Conservation (phyloP, 2,888 invertebrate species). For the Augochlorella aurata region DNA sequence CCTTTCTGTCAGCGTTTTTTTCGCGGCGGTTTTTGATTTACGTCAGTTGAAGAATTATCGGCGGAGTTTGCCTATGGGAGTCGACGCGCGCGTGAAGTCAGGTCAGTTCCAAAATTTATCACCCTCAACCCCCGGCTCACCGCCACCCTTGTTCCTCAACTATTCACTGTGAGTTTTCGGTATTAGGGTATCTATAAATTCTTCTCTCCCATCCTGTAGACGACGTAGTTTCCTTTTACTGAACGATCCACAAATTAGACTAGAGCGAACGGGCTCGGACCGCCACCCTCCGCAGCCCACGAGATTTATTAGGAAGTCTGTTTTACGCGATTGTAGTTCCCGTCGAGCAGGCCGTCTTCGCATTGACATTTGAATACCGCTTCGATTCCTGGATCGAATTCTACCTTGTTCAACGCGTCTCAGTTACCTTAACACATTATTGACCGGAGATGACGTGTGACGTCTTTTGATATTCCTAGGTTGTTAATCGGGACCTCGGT, state of each 20-base stretch:
- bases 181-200: slow-evolving; percentile 70
- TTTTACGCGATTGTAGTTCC: slow-evolving; percentile 56
- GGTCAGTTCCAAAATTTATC: slow-evolving; percentile 71
- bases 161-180: slow-evolving; percentile 68
- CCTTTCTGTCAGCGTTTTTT: slow-evolving; percentile 23
- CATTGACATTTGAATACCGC: slow-evolving; percentile 60
- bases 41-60: slow-evolving; percentile 63
- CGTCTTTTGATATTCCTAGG: too few relatives aligned
- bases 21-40: slow-evolving; percentile 60
- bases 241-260: slow-evolving; percentile 68
- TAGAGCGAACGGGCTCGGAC: slow-evolving; percentile 36
- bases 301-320: slow-evolving; percentile 63
- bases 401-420: not conserved
- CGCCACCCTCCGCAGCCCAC: slow-evolving; percentile 13
- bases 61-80: slow-evolving; percentile 56
- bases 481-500: too few relatives aligned
- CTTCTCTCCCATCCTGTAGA: slow-evolving; percentile 63
- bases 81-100: slow-evolving; percentile 50
- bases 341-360: slow-evolving; percentile 37
- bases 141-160: slow-evolving; percentile 47
- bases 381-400: slow-evolving; percentile 18
- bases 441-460: too few relatives aligned
- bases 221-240: slow-evolving; percentile 68
- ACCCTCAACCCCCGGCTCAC: slow-evolving; percentile 21
- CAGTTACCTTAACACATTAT: not conserved